Base-by-base conservation (phyloP, 2,888 invertebrate species). In the Ormia ochracea region DNA sequence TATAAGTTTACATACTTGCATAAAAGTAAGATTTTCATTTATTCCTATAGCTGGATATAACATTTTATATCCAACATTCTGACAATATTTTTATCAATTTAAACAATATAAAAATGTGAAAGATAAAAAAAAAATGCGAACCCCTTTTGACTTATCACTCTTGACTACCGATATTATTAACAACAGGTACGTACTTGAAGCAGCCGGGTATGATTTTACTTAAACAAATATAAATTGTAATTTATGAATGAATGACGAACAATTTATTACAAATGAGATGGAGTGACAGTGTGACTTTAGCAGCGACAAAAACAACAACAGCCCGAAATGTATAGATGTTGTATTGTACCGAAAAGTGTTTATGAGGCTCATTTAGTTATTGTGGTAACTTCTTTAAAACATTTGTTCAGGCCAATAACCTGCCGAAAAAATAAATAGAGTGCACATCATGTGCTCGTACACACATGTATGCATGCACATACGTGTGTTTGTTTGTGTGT, bases 371-470 rank as follows among this genome's bases (percentile, higher is more conserved):
- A 50, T 26, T 48, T 43, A 43, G n/a, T 68, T 50, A 43, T 65
- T 23, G 36, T 58, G 65, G 65, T 43, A 33, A 65, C 10, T 58
- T 77, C 70, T 77, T 63, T 41, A 19, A 52, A 72, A 9, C 21
- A 50, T 65, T 77, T 81, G 48, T 61, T 80, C 82, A 85, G 88
- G 87, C 83, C 87, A 87, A 87, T 87, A 86, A 88, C 87, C 88
- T 86, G 84, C 85, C 83, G 86, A 86, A 85, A 75, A 77, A 75
- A 50, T 33, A 36, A 72, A 58, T 68, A 73, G 65, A 78, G 19
- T 63, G 48, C 72, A 68, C 31, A 56, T 59, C 10, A 48, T 14
- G 7, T 19, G n/a, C 14, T 31, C 3, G 6, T 12, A 65, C 1
- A 59, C 17, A 26, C 3, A 6, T 63, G 28, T 12, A 45, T 31